Conservation (phyloP, 64 coral and sea anemone genomes). For the Montipora sp. region DNA sequence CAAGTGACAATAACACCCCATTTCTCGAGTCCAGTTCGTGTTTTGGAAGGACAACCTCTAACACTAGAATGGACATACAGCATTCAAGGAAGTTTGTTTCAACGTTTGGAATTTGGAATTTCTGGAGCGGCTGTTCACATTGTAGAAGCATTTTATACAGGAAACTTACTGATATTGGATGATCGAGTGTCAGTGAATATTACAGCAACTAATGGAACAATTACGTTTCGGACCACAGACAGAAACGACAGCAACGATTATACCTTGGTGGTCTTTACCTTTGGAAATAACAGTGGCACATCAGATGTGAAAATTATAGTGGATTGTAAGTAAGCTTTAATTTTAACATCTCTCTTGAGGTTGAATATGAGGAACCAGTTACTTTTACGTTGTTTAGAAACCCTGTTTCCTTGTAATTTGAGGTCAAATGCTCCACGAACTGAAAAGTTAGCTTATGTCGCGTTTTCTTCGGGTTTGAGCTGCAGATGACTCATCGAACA, state of each 20-base stretch:
- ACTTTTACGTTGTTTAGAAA: too few species aligned
- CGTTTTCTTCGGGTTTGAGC: too few species aligned
- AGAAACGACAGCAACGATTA: not conserved
- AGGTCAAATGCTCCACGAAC: too few species aligned
- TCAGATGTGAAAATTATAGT: not conserved
- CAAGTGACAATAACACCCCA: not conserved
- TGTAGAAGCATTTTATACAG: not conserved
- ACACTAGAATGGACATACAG: not conserved
- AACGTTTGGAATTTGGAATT: not conserved
- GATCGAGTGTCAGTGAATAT: not conserved
- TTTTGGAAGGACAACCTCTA: not conserved
- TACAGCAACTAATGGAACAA: not conserved
- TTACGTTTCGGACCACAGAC: not conserved
- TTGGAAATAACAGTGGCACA: too few species aligned
- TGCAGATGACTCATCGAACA: too few species aligned
- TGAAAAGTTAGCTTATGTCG: too few species aligned
- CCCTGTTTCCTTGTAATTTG: too few species aligned
- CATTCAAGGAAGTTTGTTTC: not conserved
- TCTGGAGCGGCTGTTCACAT: not conserved
- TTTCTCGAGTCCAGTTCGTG: not conserved
- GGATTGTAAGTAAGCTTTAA: not conserved
- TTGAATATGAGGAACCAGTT: too few species aligned
- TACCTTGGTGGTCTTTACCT: not conserved
- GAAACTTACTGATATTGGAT: too few species aligned
- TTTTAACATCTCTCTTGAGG: too few species aligned